Conservation (phyloP, 1,140 invertebrate genomes). For the Diachasma alloeum region DNA sequence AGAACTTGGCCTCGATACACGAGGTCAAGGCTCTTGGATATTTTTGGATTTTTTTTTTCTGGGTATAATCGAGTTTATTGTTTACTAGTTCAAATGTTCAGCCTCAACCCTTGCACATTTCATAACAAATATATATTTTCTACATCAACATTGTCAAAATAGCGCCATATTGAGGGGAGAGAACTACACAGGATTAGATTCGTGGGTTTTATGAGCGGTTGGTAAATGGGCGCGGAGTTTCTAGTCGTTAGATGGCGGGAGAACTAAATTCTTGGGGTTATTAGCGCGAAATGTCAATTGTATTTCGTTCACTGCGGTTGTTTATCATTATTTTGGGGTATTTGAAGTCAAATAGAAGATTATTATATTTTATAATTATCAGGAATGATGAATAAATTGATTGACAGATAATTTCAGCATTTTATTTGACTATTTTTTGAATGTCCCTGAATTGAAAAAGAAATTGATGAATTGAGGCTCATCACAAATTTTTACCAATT, state of each 20-base stretch:
- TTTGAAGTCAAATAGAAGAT: too few relatives aligned
- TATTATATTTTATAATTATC: too few relatives aligned
- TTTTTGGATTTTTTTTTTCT: background rate
- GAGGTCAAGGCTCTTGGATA: background rate
- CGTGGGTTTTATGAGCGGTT: background rate
- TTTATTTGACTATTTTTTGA: too few relatives aligned
- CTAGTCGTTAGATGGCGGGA: background rate
- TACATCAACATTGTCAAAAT: constrained; percentile 3
- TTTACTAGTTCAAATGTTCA: background rate
- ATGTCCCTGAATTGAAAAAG: too few relatives aligned
- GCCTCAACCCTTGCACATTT: background rate
- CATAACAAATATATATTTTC: constrained; percentile 5
- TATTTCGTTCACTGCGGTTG: too few relatives aligned
- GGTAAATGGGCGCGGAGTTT: background rate
- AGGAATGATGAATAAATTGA: too few relatives aligned
- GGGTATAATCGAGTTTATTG: background rate
- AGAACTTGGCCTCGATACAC: background rate
- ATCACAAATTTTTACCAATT: too few relatives aligned
- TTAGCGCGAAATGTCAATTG: too few relatives aligned
- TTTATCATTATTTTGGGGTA: too few relatives aligned
- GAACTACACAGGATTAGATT: background rate
- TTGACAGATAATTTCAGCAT: too few relatives aligned
- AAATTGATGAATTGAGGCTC: too few relatives aligned
- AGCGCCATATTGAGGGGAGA: background rate
- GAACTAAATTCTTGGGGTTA: background rate